Base-by-base conservation (phyloP, 1,140 invertebrate species). In the Lepeophtheirus salmonis region DNA sequence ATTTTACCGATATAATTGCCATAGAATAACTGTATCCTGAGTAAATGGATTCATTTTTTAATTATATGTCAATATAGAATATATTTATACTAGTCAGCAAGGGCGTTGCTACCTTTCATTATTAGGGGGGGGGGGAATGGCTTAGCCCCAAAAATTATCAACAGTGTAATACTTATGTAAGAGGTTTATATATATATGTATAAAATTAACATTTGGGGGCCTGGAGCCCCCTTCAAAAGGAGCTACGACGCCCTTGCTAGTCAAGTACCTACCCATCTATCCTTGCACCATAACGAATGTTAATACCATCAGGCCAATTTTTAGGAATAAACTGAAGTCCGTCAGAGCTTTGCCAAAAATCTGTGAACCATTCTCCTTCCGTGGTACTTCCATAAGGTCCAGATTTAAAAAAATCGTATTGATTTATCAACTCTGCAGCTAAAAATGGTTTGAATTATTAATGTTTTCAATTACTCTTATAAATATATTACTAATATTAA, bases 1-100 rank as follows among this genome's bases (percentile, higher is more conserved):
- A 26, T 21, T 41, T 2, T 16, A 2, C 55, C 55, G 2, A 20
- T 16, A 21, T 57, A 57, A 3, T 24, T 24, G 1, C 55, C 55
- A 48, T 57, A 57, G n/a, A 57, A 57, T 25, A 57, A 14, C 25
- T 57, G 23, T n/a, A 57, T 57, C 17, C 52, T 54, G 52, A 20
- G 21, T 16, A 2, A n/a, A 13, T 16, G 12, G 20, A 48, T 48
- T 12, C 12, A 48, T 48, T 48, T 12, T 12, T 48, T n/a, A 48
- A 12, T 12, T 12, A 48, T n/a, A 48, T 48, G n/a, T 12, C 41
- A 48, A 48, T 48, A 48, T 12, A 12, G 12, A 12, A 12, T n/a
- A 12, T 12, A 12, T 48, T 12, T 17, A 3, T 17, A 50, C 16
- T 2, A 10, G 16, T 2, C 49, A 20, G 2, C 2, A 20, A 20